Base-by-base conservation (phyloP, 2,888 invertebrate genomes). In the Parochlus steinenii region DNA sequence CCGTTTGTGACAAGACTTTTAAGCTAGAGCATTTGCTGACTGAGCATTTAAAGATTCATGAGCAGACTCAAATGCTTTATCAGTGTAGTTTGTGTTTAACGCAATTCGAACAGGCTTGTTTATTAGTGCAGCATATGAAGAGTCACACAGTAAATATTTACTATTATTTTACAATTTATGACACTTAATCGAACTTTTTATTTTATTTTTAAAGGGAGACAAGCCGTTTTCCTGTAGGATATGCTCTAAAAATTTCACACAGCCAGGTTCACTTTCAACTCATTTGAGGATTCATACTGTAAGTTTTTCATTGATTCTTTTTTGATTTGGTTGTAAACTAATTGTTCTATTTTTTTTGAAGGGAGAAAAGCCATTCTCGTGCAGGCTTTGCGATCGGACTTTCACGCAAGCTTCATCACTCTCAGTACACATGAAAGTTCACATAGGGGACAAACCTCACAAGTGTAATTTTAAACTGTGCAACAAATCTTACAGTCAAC, bases 271-370 rank as follows among this genome's bases (percentile, higher is more conserved):
- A 43, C 41, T 58, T 32, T 58, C 58, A 25, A 58, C 58, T 41
- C 61, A 61, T 41, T 60, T 60, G 56, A 58, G 58, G 10, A 58
- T 58, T 16, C 58, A 58, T 32, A 58, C 58, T 1, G 58, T 41
- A 8, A 18, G 14, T 25, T 28, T 16, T 18, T 15, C 20, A 19
- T 15, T 19, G 3, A 31, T 11, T 5, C 25, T 31, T n/a, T 15
- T 10, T 22, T 11, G 28, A 29, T 32, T 20, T 30, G 20, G 12
- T 20, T n/a, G 3, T 19, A 8, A 20, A n/a, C 6, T 12, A 14
- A 19, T 11, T 20, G 15, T 26, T 29, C 4, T 8, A 17, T 31
- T 10, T 37, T 22, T n/a, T 36, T 20, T 14, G 30, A 22, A 17
- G 3, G 27, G 56, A 5, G 57, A 57, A 38, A 55, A 55, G 37